Evolutionary conservation across 2,888 invertebrate species (phyloP).

Genomic region (Drosophila dives): DNA sequence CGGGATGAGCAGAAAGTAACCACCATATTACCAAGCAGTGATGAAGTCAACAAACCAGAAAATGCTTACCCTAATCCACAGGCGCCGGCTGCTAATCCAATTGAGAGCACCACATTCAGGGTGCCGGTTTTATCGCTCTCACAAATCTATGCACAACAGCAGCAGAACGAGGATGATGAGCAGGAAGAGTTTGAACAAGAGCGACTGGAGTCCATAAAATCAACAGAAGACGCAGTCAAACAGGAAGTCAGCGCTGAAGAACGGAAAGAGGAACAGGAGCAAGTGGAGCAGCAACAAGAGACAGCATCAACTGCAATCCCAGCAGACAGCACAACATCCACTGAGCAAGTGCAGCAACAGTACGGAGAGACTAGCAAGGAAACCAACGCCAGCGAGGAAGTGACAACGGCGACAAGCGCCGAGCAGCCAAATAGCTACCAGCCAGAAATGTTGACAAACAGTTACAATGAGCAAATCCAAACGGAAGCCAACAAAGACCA

Average conservation of each 20-base stretch:
- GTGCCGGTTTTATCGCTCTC: slow-evolving; percentile 66
- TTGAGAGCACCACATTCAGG: slow-evolving; percentile 60
- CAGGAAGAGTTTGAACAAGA: slow-evolving; percentile 60
- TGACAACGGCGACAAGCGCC: slow-evolving; percentile 27
- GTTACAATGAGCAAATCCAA: slow-evolving; percentile 58
- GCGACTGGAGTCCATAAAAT: slow-evolving; percentile 40
- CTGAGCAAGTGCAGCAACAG: slow-evolving; percentile 24
- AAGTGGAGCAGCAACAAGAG: slow-evolving; percentile 5
- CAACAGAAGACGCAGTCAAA: slow-evolving; percentile 33
- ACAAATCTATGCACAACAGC: slow-evolving; percentile 73
- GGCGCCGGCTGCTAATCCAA: background rate
- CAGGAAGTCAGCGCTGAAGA: slow-evolving; percentile 44
- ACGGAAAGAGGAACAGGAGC: slow-evolving; percentile 3
- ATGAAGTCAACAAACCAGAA: slow-evolving; percentile 50
- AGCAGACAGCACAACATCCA: slow-evolving; percentile 30
- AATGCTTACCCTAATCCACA: slow-evolving; percentile 35
- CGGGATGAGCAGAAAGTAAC: slow-evolving; percentile 40
- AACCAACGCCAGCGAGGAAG: slow-evolving; percentile 44
- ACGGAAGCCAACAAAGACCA: slow-evolving; percentile 44
- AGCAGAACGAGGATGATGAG: slow-evolving; percentile 66
- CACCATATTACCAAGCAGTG: slow-evolving; percentile 54
- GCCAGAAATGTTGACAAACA: slow-evolving; percentile 65
- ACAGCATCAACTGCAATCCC: background rate
- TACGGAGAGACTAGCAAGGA: slow-evolving; percentile 41
- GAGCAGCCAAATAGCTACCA: slow-evolving; percentile 33